These are phyloP conservation scores for Danionella dracula DNA, from an alignment of 2,797 vertebrate species.

Conservation along the genomic window DNA sequence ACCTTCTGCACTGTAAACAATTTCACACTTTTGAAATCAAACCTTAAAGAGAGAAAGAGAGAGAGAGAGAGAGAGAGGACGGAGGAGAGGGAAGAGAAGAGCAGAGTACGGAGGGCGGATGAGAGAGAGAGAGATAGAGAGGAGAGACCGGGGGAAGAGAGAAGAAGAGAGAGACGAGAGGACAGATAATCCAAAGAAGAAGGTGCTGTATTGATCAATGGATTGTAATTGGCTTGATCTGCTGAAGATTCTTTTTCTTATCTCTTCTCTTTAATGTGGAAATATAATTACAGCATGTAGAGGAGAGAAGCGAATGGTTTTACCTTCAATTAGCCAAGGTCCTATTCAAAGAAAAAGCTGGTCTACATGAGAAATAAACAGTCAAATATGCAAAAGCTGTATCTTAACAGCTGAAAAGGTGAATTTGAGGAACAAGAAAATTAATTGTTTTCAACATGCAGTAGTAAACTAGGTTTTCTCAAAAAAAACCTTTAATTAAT, in stretches of 20 bases:
- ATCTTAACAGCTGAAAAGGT: no score
- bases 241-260: conserved; percentile 32
- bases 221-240: conserved; percentile 38
- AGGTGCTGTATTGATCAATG: conserved; percentile 45
- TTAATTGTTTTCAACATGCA: no score
- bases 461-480: no score
- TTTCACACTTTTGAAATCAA: not conserved
- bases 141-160: not conserved
- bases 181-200: conserved; percentile 19
- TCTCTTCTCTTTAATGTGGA: conserved; percentile 48
- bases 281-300: conserved; percentile 43
- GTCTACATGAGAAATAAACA: conserved; percentile 24
- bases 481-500: no score
- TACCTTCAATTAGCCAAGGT: conserved; percentile 51
- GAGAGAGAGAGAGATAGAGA: no score
- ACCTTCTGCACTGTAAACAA: not conserved
- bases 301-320: conserved; percentile 38
- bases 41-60: no score
- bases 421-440: no score
- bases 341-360: conserved; percentile 36
- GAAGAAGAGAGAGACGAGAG: not conserved
- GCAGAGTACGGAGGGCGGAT: no score
- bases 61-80: no score
- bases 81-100: no score
- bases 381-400: no score